A percentile compares a stretch with the other conserved stretches of the same genome.
Evolutionary conservation across 2,113 vertebrate species (phyloP).

Genomic region (Gallinago undulata): DNA sequence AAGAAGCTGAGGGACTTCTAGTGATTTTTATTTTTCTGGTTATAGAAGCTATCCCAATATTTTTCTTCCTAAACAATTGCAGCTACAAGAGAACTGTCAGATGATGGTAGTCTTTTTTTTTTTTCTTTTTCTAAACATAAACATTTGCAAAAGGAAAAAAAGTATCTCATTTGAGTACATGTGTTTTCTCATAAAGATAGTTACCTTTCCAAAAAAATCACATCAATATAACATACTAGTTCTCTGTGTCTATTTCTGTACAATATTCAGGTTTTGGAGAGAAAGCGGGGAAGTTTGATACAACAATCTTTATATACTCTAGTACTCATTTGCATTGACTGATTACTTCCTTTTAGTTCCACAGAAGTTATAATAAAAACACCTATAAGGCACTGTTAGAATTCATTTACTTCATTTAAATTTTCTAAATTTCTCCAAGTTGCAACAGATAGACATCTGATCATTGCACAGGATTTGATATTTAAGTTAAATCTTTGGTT

Average conservation of each 20-base stretch:
- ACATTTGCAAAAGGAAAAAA: not conserved
- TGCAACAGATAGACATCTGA: not conserved
- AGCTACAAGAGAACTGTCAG: not conserved
- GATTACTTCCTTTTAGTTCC: not conserved
- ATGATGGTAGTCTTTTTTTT: not conserved
- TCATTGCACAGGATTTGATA: not conserved
- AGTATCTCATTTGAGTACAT: not conserved
- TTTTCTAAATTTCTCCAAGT: not conserved
- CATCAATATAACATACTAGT: not conserved
- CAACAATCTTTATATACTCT: not conserved
- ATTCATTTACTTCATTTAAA: not conserved
- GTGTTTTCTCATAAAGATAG: not conserved
- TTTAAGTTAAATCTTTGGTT: not conserved
- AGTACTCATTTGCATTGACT: not conserved
- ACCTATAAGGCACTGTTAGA: not conserved
- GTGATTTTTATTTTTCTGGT: not conserved
- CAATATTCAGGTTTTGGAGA: not conserved
- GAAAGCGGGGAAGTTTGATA: not conserved
- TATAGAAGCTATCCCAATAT: fast-evolving
- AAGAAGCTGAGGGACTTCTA: not conserved
- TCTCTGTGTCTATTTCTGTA: not conserved
- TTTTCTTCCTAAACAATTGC: not conserved
- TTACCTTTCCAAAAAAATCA: fast-evolving
- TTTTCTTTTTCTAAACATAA: not conserved
- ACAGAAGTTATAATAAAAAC: not conserved